Percentiles rank a stretch among this genome's conserved stretches.
phyloP scores from a whole-genome alignment of 2,113 vertebrate genomes.

The Hippocampus barbouri region DNA sequence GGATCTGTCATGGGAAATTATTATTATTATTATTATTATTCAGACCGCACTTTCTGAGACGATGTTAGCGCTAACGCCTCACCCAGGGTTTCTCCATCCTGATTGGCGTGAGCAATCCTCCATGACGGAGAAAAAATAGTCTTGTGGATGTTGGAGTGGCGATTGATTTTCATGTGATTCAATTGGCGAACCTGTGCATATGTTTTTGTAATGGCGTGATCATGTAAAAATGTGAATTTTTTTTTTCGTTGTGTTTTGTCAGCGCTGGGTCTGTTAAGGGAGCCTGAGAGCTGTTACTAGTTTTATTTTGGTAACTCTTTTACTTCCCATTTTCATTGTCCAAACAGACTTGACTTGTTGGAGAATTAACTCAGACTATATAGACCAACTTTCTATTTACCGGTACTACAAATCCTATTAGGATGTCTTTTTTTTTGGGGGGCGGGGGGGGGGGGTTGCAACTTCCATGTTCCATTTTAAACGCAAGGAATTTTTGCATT shows the following conservation, averaged over 20 bases:
- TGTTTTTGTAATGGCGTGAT: neutral
- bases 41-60: constrained; percentile 59
- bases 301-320: too few species aligned
- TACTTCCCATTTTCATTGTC: too few species aligned
- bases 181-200: constrained; percentile 11
- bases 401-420: too few species aligned
- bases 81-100: constrained; percentile 46
- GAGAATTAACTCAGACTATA: too few species aligned
- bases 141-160: constrained; percentile 33
- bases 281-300: neutral
- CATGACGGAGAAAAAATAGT: constrained; percentile 56
- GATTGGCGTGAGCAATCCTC: constrained; percentile 52
- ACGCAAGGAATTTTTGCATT: neutral
- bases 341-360: too few species aligned
- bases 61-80: constrained; percentile 55
- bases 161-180: constrained; percentile 21
- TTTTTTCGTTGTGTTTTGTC: neutral
- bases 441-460: neutral
- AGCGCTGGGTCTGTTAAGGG: too few species aligned
- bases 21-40: constrained; percentile 2
- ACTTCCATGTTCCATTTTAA: neutral
- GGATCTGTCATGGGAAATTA: constrained; percentile 57
- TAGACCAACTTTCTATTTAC: too few species aligned
- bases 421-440: too few species aligned
- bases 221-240: neutral